Evolutionary conservation across 2,888 invertebrate species (phyloP), one percentile per base, ranked within the genome.

Genomic region (Zelleria hepariella): DNA sequence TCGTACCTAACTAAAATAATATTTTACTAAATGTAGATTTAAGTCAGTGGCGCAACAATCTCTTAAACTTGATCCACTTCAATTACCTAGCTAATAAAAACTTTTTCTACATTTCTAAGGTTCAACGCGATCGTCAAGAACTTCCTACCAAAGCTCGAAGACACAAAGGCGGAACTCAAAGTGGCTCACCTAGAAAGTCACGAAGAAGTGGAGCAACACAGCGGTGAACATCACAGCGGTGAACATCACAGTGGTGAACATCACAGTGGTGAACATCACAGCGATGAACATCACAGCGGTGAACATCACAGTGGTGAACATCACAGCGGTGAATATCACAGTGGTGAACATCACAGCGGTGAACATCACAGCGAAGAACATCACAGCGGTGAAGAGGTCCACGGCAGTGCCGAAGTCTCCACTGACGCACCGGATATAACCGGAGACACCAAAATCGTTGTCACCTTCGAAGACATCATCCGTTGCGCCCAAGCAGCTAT

Each of bases 61-160:
- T n/a, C n/a, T n/a, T n/a, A n/a, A n/a, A n/a, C n/a, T n/a, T n/a
- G n/a, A n/a, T n/a, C n/a, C n/a, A n/a, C n/a, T n/a, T n/a, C n/a
- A n/a, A n/a, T n/a, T n/a, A n/a, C n/a, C n/a, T n/a, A n/a, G n/a
- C n/a, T n/a, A n/a, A n/a, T n/a, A n/a, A n/a, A n/a, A n/a, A n/a
- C n/a, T n/a, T 42, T 15, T 1, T 42, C 15, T 42, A 0, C 15
- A 42, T 15, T 42, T 15, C n/a, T n/a, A 72, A 87, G 86, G 63
- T 87, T 86, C 61, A 87, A 86, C 58, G 86, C 86, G 47, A 70
- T 86, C 0, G 83, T 87, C 2, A 83, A 77, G 67, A 80, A 77
- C 58, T 79, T 81, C 63, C 67, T 80, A 23, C 83, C 84, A 2
- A 63, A 52, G 60, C 7, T 57, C 60, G 60, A 27, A 63, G 60